These are phyloP conservation scores for Trialeurodes vaporariorum DNA, from an alignment of 1,140 invertebrate genomes.

Conservation along the genomic window DNA sequence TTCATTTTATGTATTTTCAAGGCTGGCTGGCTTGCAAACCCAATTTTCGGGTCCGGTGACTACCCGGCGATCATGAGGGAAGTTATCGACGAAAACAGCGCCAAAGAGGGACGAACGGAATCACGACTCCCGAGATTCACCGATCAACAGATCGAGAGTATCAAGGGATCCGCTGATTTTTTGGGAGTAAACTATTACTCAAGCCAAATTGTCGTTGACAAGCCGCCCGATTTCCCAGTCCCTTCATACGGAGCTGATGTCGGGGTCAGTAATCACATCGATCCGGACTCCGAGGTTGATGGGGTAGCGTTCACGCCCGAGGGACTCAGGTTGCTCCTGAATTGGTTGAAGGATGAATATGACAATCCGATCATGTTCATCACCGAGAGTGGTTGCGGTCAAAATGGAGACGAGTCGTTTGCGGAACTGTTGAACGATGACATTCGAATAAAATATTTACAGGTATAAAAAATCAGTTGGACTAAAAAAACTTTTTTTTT, in stretches of 20 bases:
- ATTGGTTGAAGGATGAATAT: conserved; percentile 42
- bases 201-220: conserved; percentile 18
- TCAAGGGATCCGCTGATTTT: conserved; percentile 38
- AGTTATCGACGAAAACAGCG: conserved; percentile 35
- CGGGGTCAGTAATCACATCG: background rate
- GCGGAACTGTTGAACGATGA: conserved; percentile 36
- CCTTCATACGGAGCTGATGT: conserved; percentile 8
- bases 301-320: conserved; percentile 41
- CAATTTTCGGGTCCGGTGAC: conserved; percentile 40
- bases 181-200: conserved; percentile 36
- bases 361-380: conserved; percentile 42
- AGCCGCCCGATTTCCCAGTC: too few species aligned
- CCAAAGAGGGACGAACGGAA: conserved; percentile 31
- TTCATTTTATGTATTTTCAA: conserved; percentile 32
- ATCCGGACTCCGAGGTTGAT: background rate
- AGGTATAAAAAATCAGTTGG: too few species aligned
- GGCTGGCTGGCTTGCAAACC: conserved; percentile 38
- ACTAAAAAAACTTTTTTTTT: too few species aligned
- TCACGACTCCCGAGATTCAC: conserved; percentile 42
- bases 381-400: conserved; percentile 43
- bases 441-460: conserved; percentile 41
- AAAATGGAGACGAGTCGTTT: background rate
- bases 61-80: conserved; percentile 41
- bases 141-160: conserved; percentile 32
- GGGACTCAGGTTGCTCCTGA: conserved; percentile 44